Evolutionary conservation across 2,888 invertebrate genomes (phyloP), one percentile per base, ranked within the genome.

Genomic region (Monochamus alternatus): DNA sequence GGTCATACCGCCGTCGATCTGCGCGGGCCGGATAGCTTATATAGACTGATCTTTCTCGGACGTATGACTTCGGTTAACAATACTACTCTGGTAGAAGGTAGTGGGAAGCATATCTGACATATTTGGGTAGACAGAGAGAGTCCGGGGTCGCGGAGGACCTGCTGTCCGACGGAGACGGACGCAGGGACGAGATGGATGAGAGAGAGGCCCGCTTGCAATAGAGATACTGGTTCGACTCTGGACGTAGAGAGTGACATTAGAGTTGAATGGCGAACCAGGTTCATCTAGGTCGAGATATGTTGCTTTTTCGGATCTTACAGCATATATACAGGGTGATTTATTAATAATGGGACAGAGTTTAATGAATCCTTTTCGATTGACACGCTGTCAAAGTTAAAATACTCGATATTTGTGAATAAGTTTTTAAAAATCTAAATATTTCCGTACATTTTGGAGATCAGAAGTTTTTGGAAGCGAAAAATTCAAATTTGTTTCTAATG

Each of bases 81-180:
- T 86, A 84, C 83, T 79, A 82, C 82, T n/a, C 51, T 75, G 78
- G 70, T 73, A 75, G 77, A 76, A 77, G 75, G 84, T 87, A 85
- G 86, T 86, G 87, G 87, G 87, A 87, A 83, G 85, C 85, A 88
- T 88, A 86, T 85, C 86, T 87, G 86, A 86, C 87, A 88, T 88
- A 88, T 87, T 87, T 88, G 81, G 82, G 77, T 77, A 81, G 81
- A 84, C 68, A 78, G 81, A 82, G 83, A 83, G 22, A 62, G 73
- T 30, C 10, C 22, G 32, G 32, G 68, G 68, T 30, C 32, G 64
- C n/a, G 59, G 51, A 68, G 58, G 58, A 38, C 58, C 68, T 44
- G 52, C 51, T 64, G 64, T 14, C 30, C 43, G 70, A 65, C 51
- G 38, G 70, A 52, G 58, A 67, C 10, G 38, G 75, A 60, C 59